Evolutionary conservation across 1,140 invertebrate genomes (phyloP), one percentile per base, ranked within the genome.

Genomic region (Listronotus bonariensis): DNA sequence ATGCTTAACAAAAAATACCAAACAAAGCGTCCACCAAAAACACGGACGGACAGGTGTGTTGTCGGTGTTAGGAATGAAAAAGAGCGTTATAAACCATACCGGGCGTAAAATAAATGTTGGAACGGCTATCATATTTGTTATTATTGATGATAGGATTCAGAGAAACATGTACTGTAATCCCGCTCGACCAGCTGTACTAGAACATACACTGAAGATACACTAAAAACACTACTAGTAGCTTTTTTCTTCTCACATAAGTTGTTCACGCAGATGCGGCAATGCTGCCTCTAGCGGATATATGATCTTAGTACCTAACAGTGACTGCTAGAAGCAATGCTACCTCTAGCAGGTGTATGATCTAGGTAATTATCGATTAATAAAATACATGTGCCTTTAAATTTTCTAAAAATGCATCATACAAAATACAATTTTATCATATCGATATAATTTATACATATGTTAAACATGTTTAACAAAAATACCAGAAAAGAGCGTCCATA

Each of bases 81-180:
- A 18, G n/a, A 18, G 46, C 18, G 46, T n/a, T 32, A 49, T 49
- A 49, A 49, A 49, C n/a, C 5, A 6, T 17, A 17, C 9, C 1
- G 34, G 36, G 57, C 36, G 57, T 51, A 60, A 51, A 60, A 60
- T 60, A 60, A 60, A 60, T 51, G 49, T 51, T 45, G 20, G 5
- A 55, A 41, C 46, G 15, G 48, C 43, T 64, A 72, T 72, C 57
- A 69, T 74, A 73, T 73, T 73, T 72, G 71, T 73, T 72, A 74
- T 74, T 74, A 74, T 74, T 74, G 73, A 74, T 74, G 73, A 73
- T 68, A 49, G 71, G 58, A 72, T 73, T 68, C 57, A n/a, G 53
- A 54, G 67, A 61, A 72, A 73, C 72, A 73, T 68, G 69, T 66
- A 72, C 66, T n/a, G 53, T 65, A 73, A 73, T 73, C 72, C 72